Percentiles rank a stretch among this genome's conserved stretches.
Evolutionary conservation across 2,888 invertebrate genomes (phyloP).

Genomic region (Dascillus cervinus): DNA sequence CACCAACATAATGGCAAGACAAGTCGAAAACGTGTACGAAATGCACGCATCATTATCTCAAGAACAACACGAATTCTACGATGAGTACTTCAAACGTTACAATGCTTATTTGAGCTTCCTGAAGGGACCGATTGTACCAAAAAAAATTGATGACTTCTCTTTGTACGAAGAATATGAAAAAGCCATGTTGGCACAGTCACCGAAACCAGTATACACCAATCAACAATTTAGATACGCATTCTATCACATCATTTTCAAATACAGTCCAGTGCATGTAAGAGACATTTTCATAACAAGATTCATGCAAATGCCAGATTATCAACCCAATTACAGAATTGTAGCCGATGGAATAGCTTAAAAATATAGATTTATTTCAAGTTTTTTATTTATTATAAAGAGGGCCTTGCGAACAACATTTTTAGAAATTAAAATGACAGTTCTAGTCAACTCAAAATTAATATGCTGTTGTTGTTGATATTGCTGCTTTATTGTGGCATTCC

Average conservation of each 20-base stretch:
- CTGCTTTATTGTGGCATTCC: too few relatives aligned
- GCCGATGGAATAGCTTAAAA: conserved; percentile 1
- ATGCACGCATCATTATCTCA: conserved; percentile 58
- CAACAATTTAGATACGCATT: conserved; percentile 60
- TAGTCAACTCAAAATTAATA: too few relatives aligned
- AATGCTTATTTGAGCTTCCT: conserved; percentile 50
- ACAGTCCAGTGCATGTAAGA: conserved; percentile 50
- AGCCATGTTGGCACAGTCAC: conserved; percentile 53
- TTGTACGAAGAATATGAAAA: conserved; percentile 56
- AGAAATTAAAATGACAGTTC: too few relatives aligned
- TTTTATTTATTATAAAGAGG: too few relatives aligned
- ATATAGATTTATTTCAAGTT: too few relatives aligned
- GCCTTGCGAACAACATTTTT: too few relatives aligned
- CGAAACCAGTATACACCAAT: conserved; percentile 56
- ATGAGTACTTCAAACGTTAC: conserved; percentile 56
- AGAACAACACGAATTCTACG: conserved; percentile 58
- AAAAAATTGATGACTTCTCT: conserved; percentile 46
- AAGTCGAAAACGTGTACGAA: conserved; percentile 50
- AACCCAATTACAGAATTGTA: too few relatives aligned
- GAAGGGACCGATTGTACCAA: conserved; percentile 43
- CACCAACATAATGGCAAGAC: conserved; percentile 62
- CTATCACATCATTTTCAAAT: conserved; percentile 58
- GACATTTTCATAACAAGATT: conserved; percentile 58
- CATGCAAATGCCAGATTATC: conserved; percentile 50
- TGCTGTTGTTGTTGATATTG: too few relatives aligned